Percentiles rank a stretch among this genome's conserved stretches.
phyloP scores from a whole-genome alignment of 2,113 vertebrate genomes.

The Cnemophilus loriae region DNA sequence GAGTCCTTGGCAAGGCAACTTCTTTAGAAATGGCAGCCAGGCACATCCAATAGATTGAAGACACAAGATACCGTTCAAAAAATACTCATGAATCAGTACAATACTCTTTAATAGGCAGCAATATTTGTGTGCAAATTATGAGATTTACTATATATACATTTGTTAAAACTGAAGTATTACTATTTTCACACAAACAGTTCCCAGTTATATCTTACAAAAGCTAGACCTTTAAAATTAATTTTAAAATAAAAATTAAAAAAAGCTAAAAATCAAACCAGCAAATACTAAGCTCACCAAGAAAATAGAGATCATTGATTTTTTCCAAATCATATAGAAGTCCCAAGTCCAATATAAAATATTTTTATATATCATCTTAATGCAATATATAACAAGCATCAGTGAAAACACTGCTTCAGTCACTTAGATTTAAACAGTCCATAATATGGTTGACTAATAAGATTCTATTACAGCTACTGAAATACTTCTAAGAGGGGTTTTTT shows the following conservation, averaged over 20 bases:
- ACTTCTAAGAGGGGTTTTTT: slow-evolving; percentile 9
- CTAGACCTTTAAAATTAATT: background rate
- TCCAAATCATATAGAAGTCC: background rate
- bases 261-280: background rate
- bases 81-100: background rate
- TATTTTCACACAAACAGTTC: background rate
- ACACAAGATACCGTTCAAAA: background rate
- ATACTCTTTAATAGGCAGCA: background rate
- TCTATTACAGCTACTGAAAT: slow-evolving; percentile 54
- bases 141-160: background rate
- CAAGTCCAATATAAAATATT: background rate
- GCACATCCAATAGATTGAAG: background rate
- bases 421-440: slow-evolving; percentile 40
- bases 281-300: background rate
- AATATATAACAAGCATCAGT: background rate
- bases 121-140: background rate
- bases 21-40: background rate
- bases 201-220: background rate
- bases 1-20: background rate
- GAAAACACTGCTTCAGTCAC: background rate
- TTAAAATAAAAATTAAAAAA: background rate
- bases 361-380: background rate
- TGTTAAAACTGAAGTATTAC: background rate
- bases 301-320: background rate
- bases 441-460: slow-evolving; percentile 55